phyloP scores from a whole-genome alignment of 2,888 invertebrate species.

The Nysson spinosus region DNA sequence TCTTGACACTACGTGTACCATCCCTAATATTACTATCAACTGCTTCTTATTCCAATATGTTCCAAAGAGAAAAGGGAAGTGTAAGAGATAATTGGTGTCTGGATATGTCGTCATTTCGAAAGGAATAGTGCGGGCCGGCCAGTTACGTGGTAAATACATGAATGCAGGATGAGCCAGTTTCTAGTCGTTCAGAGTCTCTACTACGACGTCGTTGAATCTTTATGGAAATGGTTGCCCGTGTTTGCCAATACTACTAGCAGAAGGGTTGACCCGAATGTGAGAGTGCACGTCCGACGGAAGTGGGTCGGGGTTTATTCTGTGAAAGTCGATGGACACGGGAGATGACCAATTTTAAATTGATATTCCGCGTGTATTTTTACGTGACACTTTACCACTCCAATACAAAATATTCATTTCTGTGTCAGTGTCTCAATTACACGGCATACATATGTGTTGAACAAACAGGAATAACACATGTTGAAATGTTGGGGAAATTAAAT shows the following conservation, averaged over 20 bases:
- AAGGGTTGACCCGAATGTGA: constrained; percentile 3
- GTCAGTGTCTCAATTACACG: no score
- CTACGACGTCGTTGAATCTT: constrained; percentile 48
- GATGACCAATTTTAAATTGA: constrained; percentile 40
- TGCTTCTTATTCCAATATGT: no score
- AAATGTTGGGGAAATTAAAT: no score
- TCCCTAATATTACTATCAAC: no score
- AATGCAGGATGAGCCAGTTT: constrained; percentile 43
- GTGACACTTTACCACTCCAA: background rate
- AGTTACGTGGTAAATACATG: constrained; percentile 56
- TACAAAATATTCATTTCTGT: no score
- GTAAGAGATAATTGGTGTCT: no score
- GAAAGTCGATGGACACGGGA: constrained; percentile 24
- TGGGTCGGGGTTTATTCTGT: constrained; percentile 24
- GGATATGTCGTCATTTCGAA: constrained; percentile 31
- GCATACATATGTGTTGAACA: no score
- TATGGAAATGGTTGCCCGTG: constrained; percentile 49
- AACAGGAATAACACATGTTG: no score
- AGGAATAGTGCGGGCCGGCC: constrained; percentile 24
- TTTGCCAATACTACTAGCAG: constrained; percentile 40
- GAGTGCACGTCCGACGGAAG: constrained; percentile 16
- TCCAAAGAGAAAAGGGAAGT: no score
- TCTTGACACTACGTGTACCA: no score
- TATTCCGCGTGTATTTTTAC: constrained; percentile 12
- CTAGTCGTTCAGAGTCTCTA: constrained; percentile 14